Conservation (phyloP, 2,113 vertebrate genomes). For the Centropus bengalensis region DNA sequence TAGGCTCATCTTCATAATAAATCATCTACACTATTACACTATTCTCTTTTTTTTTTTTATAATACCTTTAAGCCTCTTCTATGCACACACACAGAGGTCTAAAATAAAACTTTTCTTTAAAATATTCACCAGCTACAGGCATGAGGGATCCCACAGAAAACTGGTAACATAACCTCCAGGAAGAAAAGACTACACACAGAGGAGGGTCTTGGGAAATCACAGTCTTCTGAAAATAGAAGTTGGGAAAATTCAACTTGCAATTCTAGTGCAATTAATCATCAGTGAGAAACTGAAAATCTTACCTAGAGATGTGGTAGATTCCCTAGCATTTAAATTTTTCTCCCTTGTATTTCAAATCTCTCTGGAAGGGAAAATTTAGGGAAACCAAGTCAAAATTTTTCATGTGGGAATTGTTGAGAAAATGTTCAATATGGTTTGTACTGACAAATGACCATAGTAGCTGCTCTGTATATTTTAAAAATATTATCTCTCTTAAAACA, state of each 20-base stretch:
- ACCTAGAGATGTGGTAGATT: not conserved
- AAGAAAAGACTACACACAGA: not conserved
- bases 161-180: not conserved
- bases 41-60: not conserved
- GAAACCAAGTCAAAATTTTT: not conserved
- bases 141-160: not conserved
- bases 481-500: not conserved
- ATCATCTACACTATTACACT: not conserved
- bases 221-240: not conserved
- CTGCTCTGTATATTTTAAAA: not conserved
- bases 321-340: not conserved
- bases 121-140: not conserved
- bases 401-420: not conserved
- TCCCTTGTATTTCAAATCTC: not conserved
- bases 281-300: not conserved
- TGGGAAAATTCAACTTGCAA: not conserved
- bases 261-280: not conserved
- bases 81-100: not conserved
- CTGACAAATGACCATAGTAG: not conserved
- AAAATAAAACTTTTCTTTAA: not conserved
- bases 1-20: not conserved
- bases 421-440: not conserved
- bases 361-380: not conserved
- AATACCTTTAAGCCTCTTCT: not conserved
- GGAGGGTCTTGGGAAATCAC: not conserved